Percentiles rank a stretch among this genome's conserved stretches.
These are phyloP conservation scores for Brachyrhaphis roseni DNA, from an alignment of 2,797 vertebrate species.

Conservation along the genomic window DNA sequence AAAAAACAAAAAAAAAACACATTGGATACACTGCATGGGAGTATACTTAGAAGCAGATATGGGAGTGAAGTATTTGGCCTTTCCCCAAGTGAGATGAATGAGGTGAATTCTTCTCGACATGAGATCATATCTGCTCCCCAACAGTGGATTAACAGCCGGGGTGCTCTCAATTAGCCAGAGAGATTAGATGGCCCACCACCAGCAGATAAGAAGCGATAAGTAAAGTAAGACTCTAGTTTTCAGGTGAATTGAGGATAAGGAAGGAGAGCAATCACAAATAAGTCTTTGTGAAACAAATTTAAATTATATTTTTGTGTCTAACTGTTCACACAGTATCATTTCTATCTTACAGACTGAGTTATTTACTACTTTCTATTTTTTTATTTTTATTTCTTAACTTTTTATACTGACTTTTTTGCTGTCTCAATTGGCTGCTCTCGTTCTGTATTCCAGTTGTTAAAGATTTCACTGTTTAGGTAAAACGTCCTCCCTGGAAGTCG, in stretches of 20 bases:
- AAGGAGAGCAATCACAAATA: conserved; percentile 8
- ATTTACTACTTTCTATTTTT: not conserved
- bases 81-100: conserved; percentile 56
- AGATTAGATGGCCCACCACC: conserved; percentile 51
- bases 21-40: conserved; percentile 10
- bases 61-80: conserved; percentile 48
- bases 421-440: not conserved
- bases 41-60: conserved; percentile 33
- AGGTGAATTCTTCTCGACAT: conserved; percentile 58
- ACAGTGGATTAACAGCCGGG: conserved; percentile 56
- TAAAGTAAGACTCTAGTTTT: conserved; percentile 32
- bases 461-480: not conserved
- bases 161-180: conserved; percentile 38
- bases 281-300: not conserved
- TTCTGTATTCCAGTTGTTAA: not conserved
- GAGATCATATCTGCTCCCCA: conserved; percentile 59
- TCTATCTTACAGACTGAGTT: not conserved
- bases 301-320: not conserved
- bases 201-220: conserved; percentile 51
- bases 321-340: not conserved
- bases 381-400: not conserved
- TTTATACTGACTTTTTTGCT: not conserved
- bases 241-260: conserved; percentile 18
- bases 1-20: not conserved
- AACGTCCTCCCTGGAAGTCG: not conserved